phyloP scores from a whole-genome alignment of 2,888 invertebrate species.

The Melanophora roralis region DNA sequence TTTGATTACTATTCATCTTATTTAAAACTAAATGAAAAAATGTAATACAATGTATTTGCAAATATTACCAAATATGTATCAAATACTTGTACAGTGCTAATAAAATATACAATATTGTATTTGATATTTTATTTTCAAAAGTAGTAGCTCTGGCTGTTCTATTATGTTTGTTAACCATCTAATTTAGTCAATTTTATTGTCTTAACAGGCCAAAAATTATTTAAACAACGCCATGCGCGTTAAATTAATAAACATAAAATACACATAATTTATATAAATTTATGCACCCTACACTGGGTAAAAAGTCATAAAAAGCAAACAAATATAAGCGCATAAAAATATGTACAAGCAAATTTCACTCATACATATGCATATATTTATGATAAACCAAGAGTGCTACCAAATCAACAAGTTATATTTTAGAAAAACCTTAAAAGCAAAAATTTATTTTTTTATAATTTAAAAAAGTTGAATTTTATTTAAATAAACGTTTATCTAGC shows the following conservation, averaged over 20 bases:
- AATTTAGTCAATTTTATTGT: slow-evolving; percentile 26
- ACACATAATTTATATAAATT: slow-evolving; percentile 21
- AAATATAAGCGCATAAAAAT: neutral
- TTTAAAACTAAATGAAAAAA: no score
- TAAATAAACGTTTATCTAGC: no score
- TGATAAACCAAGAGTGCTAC: no score
- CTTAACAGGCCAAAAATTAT: neutral
- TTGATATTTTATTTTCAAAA: neutral
- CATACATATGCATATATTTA: neutral
- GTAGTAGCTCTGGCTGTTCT: neutral
- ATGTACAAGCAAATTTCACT: neutral
- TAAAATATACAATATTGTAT: neutral
- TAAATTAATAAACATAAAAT: slow-evolving; percentile 38
- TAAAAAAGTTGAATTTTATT: no score
- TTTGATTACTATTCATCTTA: no score
- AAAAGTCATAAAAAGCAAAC: neutral
- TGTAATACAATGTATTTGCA: no score
- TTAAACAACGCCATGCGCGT: slow-evolving; percentile 23
- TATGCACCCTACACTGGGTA: slow-evolving; percentile 7
- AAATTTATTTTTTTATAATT: no score
- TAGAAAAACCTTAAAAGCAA: no score
- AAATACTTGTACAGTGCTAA: neutral
- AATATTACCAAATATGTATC: no score
- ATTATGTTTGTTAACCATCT: slow-evolving; percentile 5
- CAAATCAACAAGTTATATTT: no score